A percentile compares a stretch with the other conserved stretches of the same genome.
Evolutionary conservation across 2,888 invertebrate genomes (phyloP).

Genomic region (Drosophila heteroneura): DNA sequence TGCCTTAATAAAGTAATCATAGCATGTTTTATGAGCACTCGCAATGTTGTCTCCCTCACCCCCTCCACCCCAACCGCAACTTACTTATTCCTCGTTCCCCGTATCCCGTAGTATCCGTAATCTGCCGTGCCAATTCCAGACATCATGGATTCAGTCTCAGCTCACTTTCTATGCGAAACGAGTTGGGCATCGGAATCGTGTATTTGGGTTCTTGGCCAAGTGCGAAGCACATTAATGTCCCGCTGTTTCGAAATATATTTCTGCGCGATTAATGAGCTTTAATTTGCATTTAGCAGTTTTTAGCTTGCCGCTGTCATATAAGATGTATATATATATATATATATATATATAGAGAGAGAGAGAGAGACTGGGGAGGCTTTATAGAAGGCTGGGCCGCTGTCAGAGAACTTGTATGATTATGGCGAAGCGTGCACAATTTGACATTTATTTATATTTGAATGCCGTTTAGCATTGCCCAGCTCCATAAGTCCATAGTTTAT

Average conservation of each 20-base stretch:
- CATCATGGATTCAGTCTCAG: conserved; percentile 13
- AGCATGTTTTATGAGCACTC: conserved; percentile 75
- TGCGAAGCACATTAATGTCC: conserved; percentile 76
- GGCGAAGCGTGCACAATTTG: conserved; percentile 76
- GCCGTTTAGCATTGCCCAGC: conserved; percentile 71
- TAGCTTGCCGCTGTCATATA: conserved; percentile 22
- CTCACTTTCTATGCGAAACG: conserved; percentile 74
- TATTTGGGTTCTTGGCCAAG: conserved; percentile 54
- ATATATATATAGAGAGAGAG: neutral
- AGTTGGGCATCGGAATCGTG: conserved; percentile 51
- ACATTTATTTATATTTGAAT: conserved; percentile 78
- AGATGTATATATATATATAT: neutral
- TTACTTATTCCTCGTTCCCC: neutral
- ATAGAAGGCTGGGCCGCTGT: conserved; percentile 25
- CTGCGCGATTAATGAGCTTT: conserved; percentile 76
- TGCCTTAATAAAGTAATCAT: conserved; percentile 80
- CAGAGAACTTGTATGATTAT: conserved; percentile 62
- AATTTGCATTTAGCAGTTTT: conserved; percentile 76
- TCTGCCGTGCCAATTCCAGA: conserved; percentile 7
- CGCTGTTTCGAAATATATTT: conserved; percentile 71
- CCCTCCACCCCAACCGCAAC: neutral
- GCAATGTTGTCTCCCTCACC: conserved; percentile 15
- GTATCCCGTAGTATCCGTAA: neutral
- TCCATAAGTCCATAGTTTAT: conserved; percentile 71
- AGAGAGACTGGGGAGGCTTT: conserved; percentile 5